Percentiles rank a stretch among this genome's conserved stretches.
These are phyloP conservation scores for Thunnus albacares DNA, from an alignment of 2,797 vertebrate species.

Conservation along the genomic window DNA sequence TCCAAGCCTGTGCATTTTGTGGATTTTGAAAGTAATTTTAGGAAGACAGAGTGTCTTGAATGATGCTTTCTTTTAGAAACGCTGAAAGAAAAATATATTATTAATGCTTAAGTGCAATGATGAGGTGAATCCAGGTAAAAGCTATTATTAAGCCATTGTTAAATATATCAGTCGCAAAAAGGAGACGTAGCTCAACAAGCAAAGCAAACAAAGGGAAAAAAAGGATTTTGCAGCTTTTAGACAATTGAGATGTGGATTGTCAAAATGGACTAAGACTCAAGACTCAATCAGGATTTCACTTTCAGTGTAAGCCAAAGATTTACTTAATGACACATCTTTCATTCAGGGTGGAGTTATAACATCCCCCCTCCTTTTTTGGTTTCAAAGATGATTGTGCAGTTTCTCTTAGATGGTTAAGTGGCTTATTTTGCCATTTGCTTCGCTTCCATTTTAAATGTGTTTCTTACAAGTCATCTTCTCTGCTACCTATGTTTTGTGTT, in stretches of 20 bases:
- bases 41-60: neutral
- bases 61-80: constrained; percentile 22
- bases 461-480: constrained; percentile 80
- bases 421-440: constrained; percentile 25
- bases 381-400: constrained; percentile 17
- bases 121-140: constrained; percentile 49
- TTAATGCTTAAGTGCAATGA: neutral
- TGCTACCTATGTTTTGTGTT: constrained; percentile 81
- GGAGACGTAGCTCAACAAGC: constrained; percentile 30
- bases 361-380: neutral
- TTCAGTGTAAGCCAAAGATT: constrained; percentile 35
- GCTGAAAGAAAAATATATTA: constrained; percentile 2
- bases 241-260: constrained; percentile 32
- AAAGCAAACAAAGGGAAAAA: constrained; percentile 43
- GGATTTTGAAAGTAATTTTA: constrained; percentile 22
- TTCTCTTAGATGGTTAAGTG: constrained; percentile 36
- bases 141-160: constrained; percentile 42
- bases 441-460: constrained; percentile 62
- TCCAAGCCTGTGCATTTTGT: constrained; percentile 21
- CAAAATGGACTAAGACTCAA: constrained; percentile 23
- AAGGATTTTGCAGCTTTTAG: constrained; percentile 41
- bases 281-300: constrained; percentile 10
- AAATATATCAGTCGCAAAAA: constrained; percentile 41
- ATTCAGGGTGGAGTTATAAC: constrained; percentile 30
- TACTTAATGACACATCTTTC: constrained; percentile 35